Evolutionary conservation across 2,797 vertebrate genomes (phyloP).

Genomic region (Lophotriccus pileatus): DNA sequence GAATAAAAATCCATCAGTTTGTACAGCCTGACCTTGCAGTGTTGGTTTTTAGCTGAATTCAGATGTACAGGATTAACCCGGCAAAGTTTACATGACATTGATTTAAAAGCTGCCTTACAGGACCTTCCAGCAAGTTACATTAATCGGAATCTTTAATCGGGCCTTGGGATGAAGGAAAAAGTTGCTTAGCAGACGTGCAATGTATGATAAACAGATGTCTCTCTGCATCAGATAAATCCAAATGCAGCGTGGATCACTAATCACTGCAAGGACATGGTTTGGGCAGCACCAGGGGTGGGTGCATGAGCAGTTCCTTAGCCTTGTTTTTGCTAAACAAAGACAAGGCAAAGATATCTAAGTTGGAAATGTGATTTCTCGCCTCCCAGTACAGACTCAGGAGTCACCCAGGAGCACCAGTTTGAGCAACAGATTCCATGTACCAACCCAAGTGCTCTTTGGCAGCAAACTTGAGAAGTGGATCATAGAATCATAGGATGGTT

Average conservation of each 20-base stretch:
- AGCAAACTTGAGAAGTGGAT: neutral
- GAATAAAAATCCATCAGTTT: conserved; percentile 68
- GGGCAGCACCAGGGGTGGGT: neutral
- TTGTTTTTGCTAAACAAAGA: fast-evolving
- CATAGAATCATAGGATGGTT: neutral
- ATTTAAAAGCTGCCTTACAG: conserved; percentile 48
- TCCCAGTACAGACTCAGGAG: fast-evolving
- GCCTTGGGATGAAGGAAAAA: conserved; percentile 2
- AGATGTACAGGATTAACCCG: conserved; percentile 65
- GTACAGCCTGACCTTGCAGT: conserved; percentile 38
- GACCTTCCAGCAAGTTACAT: conserved; percentile 49
- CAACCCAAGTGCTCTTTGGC: neutral
- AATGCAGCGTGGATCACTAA: neutral
- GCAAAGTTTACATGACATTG: conserved; percentile 29
- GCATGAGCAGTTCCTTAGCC: neutral
- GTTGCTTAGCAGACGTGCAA: conserved; percentile 28
- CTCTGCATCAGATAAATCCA: conserved; percentile 4
- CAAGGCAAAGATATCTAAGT: fast-evolving
- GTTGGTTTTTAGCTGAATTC: conserved; percentile 40
- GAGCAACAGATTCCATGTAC: neutral
- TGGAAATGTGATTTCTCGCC: neutral
- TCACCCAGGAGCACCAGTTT: neutral
- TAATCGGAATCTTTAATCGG: conserved; percentile 60
- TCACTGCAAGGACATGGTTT: neutral
- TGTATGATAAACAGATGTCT: conserved; percentile 66